Evolutionary conservation across 2,113 vertebrate genomes (phyloP), one percentile per base, ranked within the genome.

Genomic region (Crypturellus undulatus): DNA sequence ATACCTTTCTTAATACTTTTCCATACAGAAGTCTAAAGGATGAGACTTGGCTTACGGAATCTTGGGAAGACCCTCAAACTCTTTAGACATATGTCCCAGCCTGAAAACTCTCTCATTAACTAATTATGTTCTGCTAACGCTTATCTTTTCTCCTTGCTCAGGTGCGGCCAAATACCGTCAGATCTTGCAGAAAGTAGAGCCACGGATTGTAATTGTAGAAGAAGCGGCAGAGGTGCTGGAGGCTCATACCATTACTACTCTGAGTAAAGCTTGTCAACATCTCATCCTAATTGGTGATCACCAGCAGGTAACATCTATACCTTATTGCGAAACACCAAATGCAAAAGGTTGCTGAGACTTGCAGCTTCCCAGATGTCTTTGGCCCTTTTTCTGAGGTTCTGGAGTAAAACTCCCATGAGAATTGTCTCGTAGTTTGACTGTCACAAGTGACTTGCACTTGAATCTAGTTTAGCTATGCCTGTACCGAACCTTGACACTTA

Each of bases 241-340:
- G 94, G 99, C 99, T 68, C 99, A 99, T 92, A 99, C 98, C 78
- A 98, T 99, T 94, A 99, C 99, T 88, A 99, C 99, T 5, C 94
- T 99, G 89, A 99, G 98, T 96, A 92, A 95, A 58, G 97, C 97
- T 12, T 99, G 99, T 94, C 98, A 99, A 93, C 99, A 99, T 40
- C 99, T 99, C 87, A 99, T 99, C 93, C 98, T 99, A 84, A 99
- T 99, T 26, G 99, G 99, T 91, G 99, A 99, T 97, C 99, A 99
- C 95, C 99, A 99, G 96, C 99, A 99, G 99, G 99, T 99, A 96
- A 76, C 17, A 32, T 40, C 52, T 14, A 14, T 22, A 7, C 7
- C 0, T 3, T 73, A 36, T 64, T n/a, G 62, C 13, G 21, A 68
- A 89, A 42, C 12, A 21, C n/a, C 0, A 0, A 12, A 30, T 34